phyloP scores from a whole-genome alignment of 2,888 invertebrate genomes.

The Dicyrtomina minuta region DNA sequence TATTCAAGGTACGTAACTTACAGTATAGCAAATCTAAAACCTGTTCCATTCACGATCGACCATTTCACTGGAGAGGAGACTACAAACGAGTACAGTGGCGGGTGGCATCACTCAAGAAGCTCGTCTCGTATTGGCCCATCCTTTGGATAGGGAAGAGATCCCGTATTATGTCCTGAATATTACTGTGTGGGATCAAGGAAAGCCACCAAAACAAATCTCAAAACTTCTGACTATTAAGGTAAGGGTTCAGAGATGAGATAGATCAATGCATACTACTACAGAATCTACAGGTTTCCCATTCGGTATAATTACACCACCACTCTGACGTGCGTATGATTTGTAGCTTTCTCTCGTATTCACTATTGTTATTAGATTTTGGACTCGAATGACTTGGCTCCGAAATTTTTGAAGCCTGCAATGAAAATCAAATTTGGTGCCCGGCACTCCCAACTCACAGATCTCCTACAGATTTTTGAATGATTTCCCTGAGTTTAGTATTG shows the following conservation, averaged over 20 bases:
- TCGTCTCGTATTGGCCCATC: constrained; percentile 75
- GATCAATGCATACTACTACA: no score
- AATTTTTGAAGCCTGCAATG: constrained; percentile 77
- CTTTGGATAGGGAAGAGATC: constrained; percentile 84
- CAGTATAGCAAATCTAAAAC: constrained; percentile 84
- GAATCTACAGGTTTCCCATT: no score
- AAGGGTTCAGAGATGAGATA: neutral
- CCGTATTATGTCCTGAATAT: constrained; percentile 81
- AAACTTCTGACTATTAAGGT: constrained; percentile 68
- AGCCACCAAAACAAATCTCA: constrained; percentile 76
- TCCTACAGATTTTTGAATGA: constrained; percentile 60
- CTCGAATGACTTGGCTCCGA: constrained; percentile 88
- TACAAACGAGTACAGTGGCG: constrained; percentile 38
- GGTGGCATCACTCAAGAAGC: constrained; percentile 46
- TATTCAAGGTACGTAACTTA: constrained; percentile 85
- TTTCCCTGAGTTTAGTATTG: constrained; percentile 69
- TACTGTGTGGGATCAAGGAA: constrained; percentile 81
- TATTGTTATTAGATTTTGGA: constrained; percentile 65
- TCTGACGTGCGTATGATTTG: neutral
- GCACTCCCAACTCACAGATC: constrained; percentile 48
- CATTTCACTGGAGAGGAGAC: constrained; percentile 82
- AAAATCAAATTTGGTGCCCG: constrained; percentile 77
- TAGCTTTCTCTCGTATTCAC: neutral
- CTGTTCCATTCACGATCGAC: constrained; percentile 93
- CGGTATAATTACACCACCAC: no score